Base-by-base conservation (phyloP, 2,888 invertebrate genomes). In the Pandemis cinnamomeana region DNA sequence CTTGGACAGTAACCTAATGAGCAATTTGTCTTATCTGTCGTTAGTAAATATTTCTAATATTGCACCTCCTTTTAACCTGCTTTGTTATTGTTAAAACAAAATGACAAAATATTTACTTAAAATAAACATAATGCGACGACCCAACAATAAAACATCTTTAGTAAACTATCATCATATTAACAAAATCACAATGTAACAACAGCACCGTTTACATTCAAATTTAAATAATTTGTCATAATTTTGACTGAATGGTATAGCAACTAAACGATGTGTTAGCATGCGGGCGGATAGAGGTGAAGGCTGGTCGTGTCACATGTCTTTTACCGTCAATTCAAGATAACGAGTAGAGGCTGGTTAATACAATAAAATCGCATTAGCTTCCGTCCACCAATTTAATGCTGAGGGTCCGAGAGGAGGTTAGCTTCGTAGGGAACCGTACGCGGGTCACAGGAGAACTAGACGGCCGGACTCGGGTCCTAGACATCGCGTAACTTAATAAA, bases 311-410 rank as follows among this genome's bases (percentile, higher is more conserved):
- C 83, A 84, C 77, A 77, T 79, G 80, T 80, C 83, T 84, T 82
- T 83, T 82, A 80, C 81, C 80, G 81, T 80, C 81, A 81, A 83
- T 81, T 81, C 78, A 78, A 79, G 78, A 80, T 81, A 84, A 82
- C 82, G 67, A 84, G 81, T 79, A 80, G 78, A 78, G 81, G 80
- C 80, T 82, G 81, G 82, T 81, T 86, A 84, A 86, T 84, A 83
- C 82, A 86, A 86, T 83, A 78, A 81, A 80, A 80, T 82, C 82
- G 82, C 78, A 80, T 83, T 82, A 74, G 79, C 82, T 86, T 86
- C 86, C 86, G 83, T 81, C 81, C 79, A 82, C 83, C 86, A 86
- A 86, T 86, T 84, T 83, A 81, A 80, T 79, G 77, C 75, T 76
- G 82, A 85, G 83, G 84, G 84, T 81, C 83, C 82, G 79, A 76